Conservation (phyloP, 2,113 vertebrate species). For the Chlamydotis undulata region DNA sequence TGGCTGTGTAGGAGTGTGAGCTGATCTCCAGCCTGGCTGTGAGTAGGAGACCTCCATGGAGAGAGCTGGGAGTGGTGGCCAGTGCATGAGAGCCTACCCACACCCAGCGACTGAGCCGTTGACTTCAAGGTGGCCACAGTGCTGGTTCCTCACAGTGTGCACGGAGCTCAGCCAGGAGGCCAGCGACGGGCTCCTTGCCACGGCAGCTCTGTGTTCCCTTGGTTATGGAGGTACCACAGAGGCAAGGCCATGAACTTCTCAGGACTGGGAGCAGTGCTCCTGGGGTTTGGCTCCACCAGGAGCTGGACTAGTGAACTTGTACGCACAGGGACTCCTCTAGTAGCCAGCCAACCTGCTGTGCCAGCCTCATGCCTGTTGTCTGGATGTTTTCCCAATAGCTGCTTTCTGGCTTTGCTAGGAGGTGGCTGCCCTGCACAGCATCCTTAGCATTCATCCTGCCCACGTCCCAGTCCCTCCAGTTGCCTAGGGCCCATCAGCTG, state of each 20-base stretch:
- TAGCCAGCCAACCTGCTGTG: constrained; percentile 13
- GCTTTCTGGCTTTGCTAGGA: neutral
- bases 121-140: neutral
- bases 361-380: neutral
- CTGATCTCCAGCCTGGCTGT: neutral
- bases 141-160: neutral
- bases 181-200: neutral
- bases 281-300: neutral
- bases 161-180: neutral
- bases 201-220: accelerated
- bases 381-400: neutral
- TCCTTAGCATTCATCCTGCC: neutral
- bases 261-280: constrained; percentile 43
- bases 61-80: neutral
- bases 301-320: neutral
- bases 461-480: neutral
- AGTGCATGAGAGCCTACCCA: neutral
- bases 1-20: neutral
- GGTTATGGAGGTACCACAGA: neutral
- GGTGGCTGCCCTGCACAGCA: neutral
- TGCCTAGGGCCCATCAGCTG: neutral
- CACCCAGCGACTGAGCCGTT: neutral
- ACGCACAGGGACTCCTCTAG: constrained; percentile 14
- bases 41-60: neutral
- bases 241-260: constrained; percentile 33